Conservation (phyloP, 2,888 invertebrate genomes). For the Reticulitermes lucifugus region DNA sequence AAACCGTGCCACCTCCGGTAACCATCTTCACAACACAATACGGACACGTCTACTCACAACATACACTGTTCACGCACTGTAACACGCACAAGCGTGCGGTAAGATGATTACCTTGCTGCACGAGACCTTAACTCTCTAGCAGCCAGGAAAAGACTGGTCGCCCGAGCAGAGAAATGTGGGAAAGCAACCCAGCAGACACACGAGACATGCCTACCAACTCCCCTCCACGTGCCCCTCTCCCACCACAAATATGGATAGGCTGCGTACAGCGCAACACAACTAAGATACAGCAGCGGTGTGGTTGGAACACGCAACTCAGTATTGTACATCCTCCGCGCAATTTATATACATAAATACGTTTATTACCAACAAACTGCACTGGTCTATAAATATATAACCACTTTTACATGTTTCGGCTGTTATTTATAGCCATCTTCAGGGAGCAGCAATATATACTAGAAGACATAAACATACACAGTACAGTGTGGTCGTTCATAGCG, state of each 20-base stretch:
- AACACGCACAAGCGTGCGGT: neutral
- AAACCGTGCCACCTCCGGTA: conserved; percentile 41
- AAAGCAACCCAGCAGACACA: neutral
- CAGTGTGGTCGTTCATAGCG: too few relatives aligned
- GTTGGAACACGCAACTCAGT: neutral
- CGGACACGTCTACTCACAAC: neutral
- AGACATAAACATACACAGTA: too few relatives aligned
- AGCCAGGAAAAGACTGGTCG: conserved; percentile 32
- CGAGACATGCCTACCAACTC: too few relatives aligned
- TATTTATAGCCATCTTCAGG: too few relatives aligned
- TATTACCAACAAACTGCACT: too few relatives aligned
- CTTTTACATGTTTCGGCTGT: too few relatives aligned
- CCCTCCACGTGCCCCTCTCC: neutral
- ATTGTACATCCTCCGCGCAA: too few relatives aligned
- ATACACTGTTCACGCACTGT: neutral
- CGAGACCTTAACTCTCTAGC: neutral
- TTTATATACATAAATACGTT: too few relatives aligned
- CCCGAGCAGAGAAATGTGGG: conserved; percentile 15
- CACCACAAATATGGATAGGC: neutral
- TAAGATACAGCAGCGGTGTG: neutral
- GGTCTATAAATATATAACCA: too few relatives aligned
- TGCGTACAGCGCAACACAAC: neutral
- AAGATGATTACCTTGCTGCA: neutral
- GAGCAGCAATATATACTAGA: too few relatives aligned
- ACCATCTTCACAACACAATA: conserved; percentile 37